Evolutionary conservation across 2,888 invertebrate genomes (phyloP).

Genomic region (Syrista parreyssii): DNA sequence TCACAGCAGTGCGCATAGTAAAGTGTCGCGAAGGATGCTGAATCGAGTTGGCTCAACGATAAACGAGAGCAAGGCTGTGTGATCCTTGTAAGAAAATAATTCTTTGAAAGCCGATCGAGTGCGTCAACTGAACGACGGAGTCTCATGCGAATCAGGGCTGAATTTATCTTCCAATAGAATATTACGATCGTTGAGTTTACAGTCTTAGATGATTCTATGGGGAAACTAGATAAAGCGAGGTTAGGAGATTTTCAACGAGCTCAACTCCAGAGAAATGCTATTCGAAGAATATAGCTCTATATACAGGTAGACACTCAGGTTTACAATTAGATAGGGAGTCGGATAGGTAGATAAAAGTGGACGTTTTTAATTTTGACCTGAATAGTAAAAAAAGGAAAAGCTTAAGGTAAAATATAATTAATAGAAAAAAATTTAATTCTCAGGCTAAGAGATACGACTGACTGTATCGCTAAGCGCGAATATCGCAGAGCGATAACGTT

Average conservation of each 20-base stretch:
- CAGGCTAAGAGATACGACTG: neutral
- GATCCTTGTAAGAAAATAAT: conserved; percentile 54
- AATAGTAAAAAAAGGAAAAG: neutral
- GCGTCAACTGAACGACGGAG: neutral
- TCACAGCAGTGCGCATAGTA: neutral
- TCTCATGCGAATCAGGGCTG: neutral
- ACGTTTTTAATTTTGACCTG: neutral
- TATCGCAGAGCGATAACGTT: neutral
- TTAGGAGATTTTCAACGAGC: neutral
- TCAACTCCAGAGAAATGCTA: neutral
- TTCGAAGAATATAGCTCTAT: neutral
- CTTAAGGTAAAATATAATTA: neutral
- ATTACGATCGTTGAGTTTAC: neutral
- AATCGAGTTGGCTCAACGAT: neutral
- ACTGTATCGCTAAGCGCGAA: neutral
- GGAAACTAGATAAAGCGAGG: neutral
- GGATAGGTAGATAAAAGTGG: neutral
- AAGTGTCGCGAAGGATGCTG: neutral
- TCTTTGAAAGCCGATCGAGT: neutral
- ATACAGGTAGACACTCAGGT: neutral
- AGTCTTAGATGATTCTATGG: neutral
- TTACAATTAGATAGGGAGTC: too few relatives aligned
- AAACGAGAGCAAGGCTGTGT: conserved; percentile 44
- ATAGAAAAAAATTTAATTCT: neutral
- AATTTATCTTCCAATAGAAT: neutral